These are phyloP conservation scores for Tenebrio molitor DNA, from an alignment of 1,140 invertebrate genomes.

Conservation along the genomic window DNA sequence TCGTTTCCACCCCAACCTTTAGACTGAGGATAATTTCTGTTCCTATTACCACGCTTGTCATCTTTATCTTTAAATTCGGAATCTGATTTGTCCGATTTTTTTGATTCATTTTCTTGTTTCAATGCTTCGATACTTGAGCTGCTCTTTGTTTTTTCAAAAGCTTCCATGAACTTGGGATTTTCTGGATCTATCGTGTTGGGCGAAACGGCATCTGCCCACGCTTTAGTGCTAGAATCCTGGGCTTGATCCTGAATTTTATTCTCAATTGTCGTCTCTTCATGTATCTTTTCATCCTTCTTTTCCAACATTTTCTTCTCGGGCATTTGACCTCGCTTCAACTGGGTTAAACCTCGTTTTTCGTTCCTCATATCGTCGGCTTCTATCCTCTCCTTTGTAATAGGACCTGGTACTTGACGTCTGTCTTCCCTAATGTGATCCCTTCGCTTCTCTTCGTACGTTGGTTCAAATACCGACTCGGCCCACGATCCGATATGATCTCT, in stretches of 20 bases:
- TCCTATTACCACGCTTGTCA: constrained; percentile 65
- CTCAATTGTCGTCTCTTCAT: constrained; percentile 62
- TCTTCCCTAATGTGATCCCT: constrained; percentile 62
- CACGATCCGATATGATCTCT: constrained; percentile 65
- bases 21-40: constrained; percentile 53
- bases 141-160: constrained; percentile 50
- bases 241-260: constrained; percentile 44
- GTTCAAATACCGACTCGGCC: constrained; percentile 65
- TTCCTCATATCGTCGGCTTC: constrained; percentile 72
- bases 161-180: constrained; percentile 49
- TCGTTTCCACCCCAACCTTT: constrained; percentile 62
- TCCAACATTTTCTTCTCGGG: constrained; percentile 51
- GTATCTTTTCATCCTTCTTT: constrained; percentile 62
- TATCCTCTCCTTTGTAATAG: constrained; percentile 74
- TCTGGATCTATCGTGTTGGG: constrained; percentile 59
- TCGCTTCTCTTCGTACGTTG: constrained; percentile 68
- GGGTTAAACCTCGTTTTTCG: constrained; percentile 71
- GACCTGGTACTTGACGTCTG: constrained; percentile 70
- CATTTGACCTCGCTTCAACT: constrained; percentile 67
- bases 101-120: constrained; percentile 46
- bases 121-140: constrained; percentile 37
- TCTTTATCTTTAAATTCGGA: constrained; percentile 62
- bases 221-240: constrained; percentile 62
- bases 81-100: constrained; percentile 56
- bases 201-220: constrained; percentile 69